These are phyloP conservation scores for Drepana falcataria DNA, from an alignment of 2,888 invertebrate genomes.

Conservation along the genomic window DNA sequence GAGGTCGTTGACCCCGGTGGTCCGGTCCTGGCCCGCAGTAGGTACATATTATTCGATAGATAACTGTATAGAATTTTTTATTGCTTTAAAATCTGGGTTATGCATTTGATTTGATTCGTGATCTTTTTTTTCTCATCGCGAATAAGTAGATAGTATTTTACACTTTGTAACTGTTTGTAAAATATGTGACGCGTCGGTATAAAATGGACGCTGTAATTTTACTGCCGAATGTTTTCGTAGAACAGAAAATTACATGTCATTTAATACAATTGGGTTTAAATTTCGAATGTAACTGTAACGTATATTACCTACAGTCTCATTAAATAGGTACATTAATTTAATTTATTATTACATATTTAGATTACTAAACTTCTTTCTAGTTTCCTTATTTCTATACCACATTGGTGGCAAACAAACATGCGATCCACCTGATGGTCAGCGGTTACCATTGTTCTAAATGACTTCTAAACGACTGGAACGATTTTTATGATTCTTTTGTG, in stretches of 20 bases:
- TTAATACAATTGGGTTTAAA: slow-evolving; percentile 12
- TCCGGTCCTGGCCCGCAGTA: slow-evolving; percentile 57
- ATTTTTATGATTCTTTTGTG: no score
- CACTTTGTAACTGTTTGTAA: slow-evolving; percentile 27
- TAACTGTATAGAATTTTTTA: slow-evolving; percentile 73
- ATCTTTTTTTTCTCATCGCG: slow-evolving; percentile 28
- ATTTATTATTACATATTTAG: no score
- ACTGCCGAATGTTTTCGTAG: slow-evolving; percentile 6
- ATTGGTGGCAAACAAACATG: no score
- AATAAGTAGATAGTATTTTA: slow-evolving; percentile 17
- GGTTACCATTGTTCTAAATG: no score
- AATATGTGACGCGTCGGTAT: slow-evolving; percentile 18
- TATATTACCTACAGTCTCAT: background rate
- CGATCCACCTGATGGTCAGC: no score
- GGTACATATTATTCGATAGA: slow-evolving; percentile 66
- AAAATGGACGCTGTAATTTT: slow-evolving; percentile 13
- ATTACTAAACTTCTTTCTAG: no score
- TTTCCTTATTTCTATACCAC: no score
- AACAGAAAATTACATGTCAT: slow-evolving; percentile 20
- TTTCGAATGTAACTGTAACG: slow-evolving; percentile 5
- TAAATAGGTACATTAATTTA: background rate
- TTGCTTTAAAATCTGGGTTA: slow-evolving; percentile 55
- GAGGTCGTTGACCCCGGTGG: slow-evolving; percentile 45
- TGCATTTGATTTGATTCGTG: slow-evolving; percentile 62
- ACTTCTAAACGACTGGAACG: no score